Evolutionary conservation across 1,140 invertebrate genomes (phyloP).

Genomic region (Pectinophora gossypiella): DNA sequence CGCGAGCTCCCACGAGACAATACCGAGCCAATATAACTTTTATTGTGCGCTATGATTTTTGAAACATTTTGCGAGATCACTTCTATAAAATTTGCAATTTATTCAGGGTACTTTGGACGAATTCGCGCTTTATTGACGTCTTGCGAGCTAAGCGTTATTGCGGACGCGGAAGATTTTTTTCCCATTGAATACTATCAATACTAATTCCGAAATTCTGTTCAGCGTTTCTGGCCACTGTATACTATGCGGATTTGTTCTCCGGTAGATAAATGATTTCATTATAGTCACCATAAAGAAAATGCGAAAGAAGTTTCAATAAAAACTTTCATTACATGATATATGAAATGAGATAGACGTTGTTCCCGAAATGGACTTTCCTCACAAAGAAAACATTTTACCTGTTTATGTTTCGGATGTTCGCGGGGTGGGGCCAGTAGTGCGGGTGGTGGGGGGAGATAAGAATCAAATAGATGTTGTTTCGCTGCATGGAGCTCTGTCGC

Average conservation of each 20-base stretch:
- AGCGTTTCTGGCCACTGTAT: too few species aligned
- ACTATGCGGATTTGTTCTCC: too few species aligned
- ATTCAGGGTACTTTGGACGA: conserved; percentile 50
- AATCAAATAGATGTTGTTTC: conserved; percentile 74
- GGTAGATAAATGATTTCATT: too few species aligned
- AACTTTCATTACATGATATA: conserved; percentile 20
- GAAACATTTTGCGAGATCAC: conserved; percentile 67
- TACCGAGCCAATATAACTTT: conserved; percentile 71
- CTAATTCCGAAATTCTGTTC: too few species aligned
- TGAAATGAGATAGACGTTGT: conserved; percentile 28
- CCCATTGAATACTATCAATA: too few species aligned
- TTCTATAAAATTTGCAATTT: conserved; percentile 71
- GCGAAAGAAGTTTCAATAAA: too few species aligned
- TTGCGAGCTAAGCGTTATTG: conserved; percentile 36
- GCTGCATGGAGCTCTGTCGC: conserved; percentile 54
- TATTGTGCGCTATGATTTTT: conserved; percentile 70
- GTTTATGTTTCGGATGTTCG: conserved; percentile 53
- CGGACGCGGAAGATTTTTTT: conserved; percentile 37
- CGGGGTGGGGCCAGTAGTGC: conserved; percentile 20
- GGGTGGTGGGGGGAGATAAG: conserved; percentile 56
- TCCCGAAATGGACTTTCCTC: conserved; percentile 49
- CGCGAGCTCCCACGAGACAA: conserved; percentile 49
- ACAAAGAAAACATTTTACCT: conserved; percentile 59
- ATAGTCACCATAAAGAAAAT: too few species aligned
- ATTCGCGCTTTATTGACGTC: conserved; percentile 50